Evolutionary conservation across 2,113 vertebrate genomes (phyloP).

Genomic region (Muntiacus muntjak): DNA sequence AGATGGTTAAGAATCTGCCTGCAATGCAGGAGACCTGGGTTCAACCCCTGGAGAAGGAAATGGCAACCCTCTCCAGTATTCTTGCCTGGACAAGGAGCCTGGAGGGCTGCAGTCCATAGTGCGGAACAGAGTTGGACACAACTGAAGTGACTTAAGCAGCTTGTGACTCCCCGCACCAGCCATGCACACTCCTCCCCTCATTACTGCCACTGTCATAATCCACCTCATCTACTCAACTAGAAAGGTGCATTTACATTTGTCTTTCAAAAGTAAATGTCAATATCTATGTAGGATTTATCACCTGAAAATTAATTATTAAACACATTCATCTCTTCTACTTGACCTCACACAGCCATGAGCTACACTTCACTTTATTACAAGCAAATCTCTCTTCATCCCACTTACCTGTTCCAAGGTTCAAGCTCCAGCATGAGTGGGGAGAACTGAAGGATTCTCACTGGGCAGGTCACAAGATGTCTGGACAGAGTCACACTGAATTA

Average conservation of each 20-base stretch:
- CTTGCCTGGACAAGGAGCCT: not conserved
- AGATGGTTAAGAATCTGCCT: not conserved
- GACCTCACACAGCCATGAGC: not conserved
- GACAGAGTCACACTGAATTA: not conserved
- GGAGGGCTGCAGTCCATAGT: not conserved
- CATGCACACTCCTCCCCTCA: fast-evolving
- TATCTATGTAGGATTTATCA: not conserved
- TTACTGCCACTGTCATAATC: no score
- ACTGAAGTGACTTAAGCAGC: not conserved
- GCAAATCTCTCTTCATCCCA: not conserved
- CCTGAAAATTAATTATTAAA: conserved; percentile 26
- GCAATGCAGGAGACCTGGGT: not conserved
- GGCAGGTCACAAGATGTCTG: not conserved
- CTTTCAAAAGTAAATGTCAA: not conserved
- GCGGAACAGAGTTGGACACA: not conserved
- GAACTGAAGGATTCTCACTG: not conserved
- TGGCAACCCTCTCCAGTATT: not conserved
- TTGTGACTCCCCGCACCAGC: not conserved
- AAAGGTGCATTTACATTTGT: not conserved
- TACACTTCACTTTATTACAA: not conserved
- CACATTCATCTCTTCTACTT: not conserved
- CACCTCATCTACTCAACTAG: not conserved
- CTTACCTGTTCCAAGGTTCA: not conserved
- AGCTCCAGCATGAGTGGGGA: not conserved
- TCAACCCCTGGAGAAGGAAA: not conserved